Base-by-base conservation (phyloP, 2,797 vertebrate species). In the Philypnodon macrostomus region DNA sequence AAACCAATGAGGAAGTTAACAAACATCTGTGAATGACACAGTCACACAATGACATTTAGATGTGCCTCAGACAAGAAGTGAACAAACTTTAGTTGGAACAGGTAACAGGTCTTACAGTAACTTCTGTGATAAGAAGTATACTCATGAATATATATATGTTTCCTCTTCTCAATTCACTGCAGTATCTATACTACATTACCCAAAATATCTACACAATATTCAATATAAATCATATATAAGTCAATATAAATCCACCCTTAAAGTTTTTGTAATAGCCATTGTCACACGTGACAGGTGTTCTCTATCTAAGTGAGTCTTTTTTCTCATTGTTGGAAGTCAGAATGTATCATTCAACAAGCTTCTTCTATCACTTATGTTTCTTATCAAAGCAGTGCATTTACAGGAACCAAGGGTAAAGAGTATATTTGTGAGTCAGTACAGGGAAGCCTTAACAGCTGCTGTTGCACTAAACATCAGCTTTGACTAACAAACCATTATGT, bases 361-460 rank as follows among this genome's bases (percentile, higher is more conserved):
- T n/a, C 7, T 12, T 24, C 23, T 39, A n/a, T 24, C 23, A n/a
- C n/a, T 44, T 21, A 5, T 7, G 4, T 46, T 48, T 47, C n/a
- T n/a, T n/a, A n/a, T n/a, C n/a, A n/a, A n/a, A n/a, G n/a, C n/a
- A n/a, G n/a, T n/a, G n/a, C n/a, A n/a, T n/a, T n/a, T n/a, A n/a
- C n/a, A n/a, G n/a, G n/a, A n/a, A n/a, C n/a, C n/a, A n/a, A n/a
- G 48, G 75, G 76, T 82, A 84, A 42, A 15, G 58, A 61, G 66
- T 72, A 63, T 50, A 79, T 79, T 67, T 80, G 80, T 76, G 67
- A 81, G 70, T 84, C 71, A 80, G 56, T 73, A 66, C 75, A 66
- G 73, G 76, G 72, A 75, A 81, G 63, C 49, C 41, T 79, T 65
- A 77, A 75, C 72, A 77, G 70, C 66, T 53, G 50, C 41, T 70